phyloP scores from a whole-genome alignment of 2,888 invertebrate genomes.

The Acrocera orbiculus region DNA sequence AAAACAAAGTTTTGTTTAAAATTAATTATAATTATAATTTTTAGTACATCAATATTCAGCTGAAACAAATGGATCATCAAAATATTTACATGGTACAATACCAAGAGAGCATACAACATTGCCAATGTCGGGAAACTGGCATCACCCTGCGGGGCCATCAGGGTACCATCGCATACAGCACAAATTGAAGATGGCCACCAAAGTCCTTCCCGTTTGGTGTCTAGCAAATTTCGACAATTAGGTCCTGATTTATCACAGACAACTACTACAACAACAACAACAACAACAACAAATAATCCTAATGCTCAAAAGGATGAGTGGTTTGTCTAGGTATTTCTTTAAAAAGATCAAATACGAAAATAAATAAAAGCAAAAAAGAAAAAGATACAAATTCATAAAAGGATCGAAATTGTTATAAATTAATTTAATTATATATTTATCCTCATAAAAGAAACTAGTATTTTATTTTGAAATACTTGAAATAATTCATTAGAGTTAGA shows the following conservation, averaged over 20 bases:
- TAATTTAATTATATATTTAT: too few species aligned
- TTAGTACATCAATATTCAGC: conserved; percentile 29
- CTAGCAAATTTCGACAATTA: conserved; percentile 60
- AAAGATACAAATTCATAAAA: conserved; percentile 2
- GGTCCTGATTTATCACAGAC: conserved; percentile 40
- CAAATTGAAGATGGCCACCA: conserved; percentile 44
- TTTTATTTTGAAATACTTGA: too few species aligned
- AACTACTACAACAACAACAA: conserved; percentile 40
- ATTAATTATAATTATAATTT: not conserved
- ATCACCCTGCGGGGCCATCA: conserved; percentile 73
- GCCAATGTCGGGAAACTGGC: conserved; percentile 80
- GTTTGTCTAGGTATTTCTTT: conserved; percentile 56
- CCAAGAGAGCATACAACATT: conserved; percentile 37
- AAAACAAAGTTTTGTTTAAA: not conserved
- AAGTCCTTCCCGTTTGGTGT: conserved; percentile 87
- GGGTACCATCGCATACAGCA: conserved; percentile 33
- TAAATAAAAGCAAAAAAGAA: not conserved
- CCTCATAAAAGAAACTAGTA: too few species aligned
- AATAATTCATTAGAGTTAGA: too few species aligned
- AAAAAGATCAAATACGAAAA: not conserved
- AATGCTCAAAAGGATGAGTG: conserved; percentile 80
- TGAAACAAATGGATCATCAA: conserved; percentile 53
- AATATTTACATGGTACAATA: conserved; percentile 40
- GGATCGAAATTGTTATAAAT: too few species aligned
- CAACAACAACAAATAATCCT: conserved; percentile 44